A percentile compares a stretch with the other conserved stretches of the same genome.
These are phyloP conservation scores for Dascyllus trimaculatus DNA, from an alignment of 2,113 vertebrate species.

Conservation along the genomic window DNA sequence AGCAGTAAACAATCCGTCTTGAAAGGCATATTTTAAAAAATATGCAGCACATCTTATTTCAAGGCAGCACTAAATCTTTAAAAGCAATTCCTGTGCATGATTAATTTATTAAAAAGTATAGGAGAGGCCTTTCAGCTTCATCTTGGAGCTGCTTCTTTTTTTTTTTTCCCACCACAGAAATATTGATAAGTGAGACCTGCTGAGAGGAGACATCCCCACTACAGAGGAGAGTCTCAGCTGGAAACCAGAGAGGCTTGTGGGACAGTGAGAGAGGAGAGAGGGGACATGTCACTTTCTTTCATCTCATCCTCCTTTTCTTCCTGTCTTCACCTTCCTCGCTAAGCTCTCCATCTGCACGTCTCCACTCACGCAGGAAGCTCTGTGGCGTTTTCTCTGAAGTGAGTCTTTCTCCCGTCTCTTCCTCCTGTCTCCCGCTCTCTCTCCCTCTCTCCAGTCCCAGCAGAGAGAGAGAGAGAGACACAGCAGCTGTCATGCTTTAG, in stretches of 20 bases:
- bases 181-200: conserved; percentile 49
- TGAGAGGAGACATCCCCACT: conserved; percentile 37
- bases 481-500: conserved; percentile 60
- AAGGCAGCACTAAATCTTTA: conserved; percentile 41
- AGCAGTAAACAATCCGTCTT: conserved; percentile 36
- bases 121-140: conserved; percentile 29
- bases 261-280: conserved; percentile 17
- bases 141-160: not conserved
- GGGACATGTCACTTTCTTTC: conserved; percentile 58
- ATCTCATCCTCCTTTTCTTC: conserved; percentile 51
- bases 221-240: conserved; percentile 42
- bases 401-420: conserved; percentile 35
- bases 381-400: conserved; percentile 41
- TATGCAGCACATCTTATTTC: conserved; percentile 17
- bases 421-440: conserved; percentile 15
- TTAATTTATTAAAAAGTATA: conserved; percentile 42
- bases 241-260: conserved; percentile 46
- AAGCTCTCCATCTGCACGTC: conserved; percentile 54
- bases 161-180: conserved; percentile 5
- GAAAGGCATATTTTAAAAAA: conserved; percentile 15
- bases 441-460: conserved; percentile 41
- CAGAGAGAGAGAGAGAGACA: conserved; percentile 27
- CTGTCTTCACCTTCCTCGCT: conserved; percentile 31
- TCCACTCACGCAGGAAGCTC: conserved; percentile 37
- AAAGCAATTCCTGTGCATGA: conserved; percentile 41